These are phyloP conservation scores for Xestoiulus laeticollis DNA, from an alignment of 2,888 invertebrate genomes.

Conservation along the genomic window DNA sequence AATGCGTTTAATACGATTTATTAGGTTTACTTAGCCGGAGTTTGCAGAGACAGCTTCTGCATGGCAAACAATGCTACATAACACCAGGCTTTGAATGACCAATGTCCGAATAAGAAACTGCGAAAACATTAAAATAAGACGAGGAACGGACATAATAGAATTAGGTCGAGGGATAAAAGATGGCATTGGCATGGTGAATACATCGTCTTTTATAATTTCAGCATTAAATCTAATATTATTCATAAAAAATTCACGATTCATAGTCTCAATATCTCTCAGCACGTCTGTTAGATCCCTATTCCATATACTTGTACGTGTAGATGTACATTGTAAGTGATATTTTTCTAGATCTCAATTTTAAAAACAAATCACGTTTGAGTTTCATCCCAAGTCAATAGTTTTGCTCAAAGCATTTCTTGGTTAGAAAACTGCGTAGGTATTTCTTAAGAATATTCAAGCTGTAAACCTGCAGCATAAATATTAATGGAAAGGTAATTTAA, in stretches of 20 bases:
- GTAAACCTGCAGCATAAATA: neutral
- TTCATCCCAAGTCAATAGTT: neutral
- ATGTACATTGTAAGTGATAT: neutral
- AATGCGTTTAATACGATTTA: slow-evolving; percentile 28
- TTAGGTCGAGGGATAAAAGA: neutral
- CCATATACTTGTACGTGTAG: neutral
- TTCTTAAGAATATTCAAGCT: neutral
- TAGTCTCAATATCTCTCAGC: too few relatives aligned
- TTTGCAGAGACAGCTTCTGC: neutral
- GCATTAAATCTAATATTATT: neutral
- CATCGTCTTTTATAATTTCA: neutral
- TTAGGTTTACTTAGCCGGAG: neutral
- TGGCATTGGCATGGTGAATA: neutral
- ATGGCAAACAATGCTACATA: neutral
- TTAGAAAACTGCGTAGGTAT: neutral
- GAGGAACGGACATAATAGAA: neutral
- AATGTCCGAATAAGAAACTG: neutral
- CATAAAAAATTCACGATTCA: neutral
- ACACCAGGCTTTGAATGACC: neutral
- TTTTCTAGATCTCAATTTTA: neutral
- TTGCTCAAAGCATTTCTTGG: neutral
- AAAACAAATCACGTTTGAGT: slow-evolving; percentile 22
- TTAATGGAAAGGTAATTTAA: neutral
- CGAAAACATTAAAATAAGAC: neutral
- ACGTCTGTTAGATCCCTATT: too few relatives aligned